A percentile compares a stretch with the other conserved stretches of the same genome.
These are phyloP conservation scores for Sinocyclocheilus grahami DNA, from an alignment of 2,113 vertebrate genomes.

Conservation along the genomic window DNA sequence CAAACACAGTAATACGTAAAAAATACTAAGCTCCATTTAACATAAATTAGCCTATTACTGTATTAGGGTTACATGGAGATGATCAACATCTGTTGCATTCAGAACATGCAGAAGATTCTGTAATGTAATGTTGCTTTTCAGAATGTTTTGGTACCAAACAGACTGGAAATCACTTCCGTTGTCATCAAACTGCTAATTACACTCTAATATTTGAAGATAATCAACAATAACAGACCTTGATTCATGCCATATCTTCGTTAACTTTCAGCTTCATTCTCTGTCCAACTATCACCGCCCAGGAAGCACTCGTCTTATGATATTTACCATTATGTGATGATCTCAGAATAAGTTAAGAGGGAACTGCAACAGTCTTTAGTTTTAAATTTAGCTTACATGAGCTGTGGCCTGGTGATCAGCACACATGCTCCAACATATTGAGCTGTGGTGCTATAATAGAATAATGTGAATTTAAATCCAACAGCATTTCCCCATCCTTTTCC, in stretches of 20 bases:
- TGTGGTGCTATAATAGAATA: background rate
- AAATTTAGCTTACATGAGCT: background rate
- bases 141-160: background rate
- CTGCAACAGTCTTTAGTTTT: background rate
- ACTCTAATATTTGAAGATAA: background rate
- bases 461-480: background rate
- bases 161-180: background rate
- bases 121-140: background rate
- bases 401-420: background rate
- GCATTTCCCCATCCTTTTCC: background rate
- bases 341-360: background rate
- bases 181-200: background rate
- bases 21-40: background rate
- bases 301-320: too few species aligned
- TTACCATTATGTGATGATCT: background rate
- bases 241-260: background rate
- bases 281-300: too few species aligned
- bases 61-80: too few species aligned
- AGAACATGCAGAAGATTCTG: background rate
- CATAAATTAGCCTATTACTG: too few species aligned
- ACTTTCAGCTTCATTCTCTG: too few species aligned
- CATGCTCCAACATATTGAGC: background rate
- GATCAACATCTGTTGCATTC: background rate
- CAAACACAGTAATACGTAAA: conserved; percentile 40
- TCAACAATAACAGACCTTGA: background rate